A percentile compares a stretch with the other conserved stretches of the same genome.
Evolutionary conservation across 92 coral and sea anemone genomes (phyloP).

Genomic region (Pocillopora grandis): DNA sequence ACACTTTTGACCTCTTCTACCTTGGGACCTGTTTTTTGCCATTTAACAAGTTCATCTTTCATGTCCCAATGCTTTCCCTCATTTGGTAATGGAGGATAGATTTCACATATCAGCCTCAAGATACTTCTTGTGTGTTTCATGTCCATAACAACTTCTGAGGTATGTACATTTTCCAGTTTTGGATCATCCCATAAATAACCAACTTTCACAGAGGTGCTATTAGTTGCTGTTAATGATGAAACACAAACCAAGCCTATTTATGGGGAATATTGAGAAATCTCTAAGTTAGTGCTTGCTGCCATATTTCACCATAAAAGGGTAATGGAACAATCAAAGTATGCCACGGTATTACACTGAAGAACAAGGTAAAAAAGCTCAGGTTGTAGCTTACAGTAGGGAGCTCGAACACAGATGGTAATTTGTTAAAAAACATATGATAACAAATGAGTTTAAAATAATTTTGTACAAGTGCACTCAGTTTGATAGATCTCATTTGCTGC

Average conservation of each 20-base stretch:
- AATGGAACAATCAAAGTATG: too few species aligned
- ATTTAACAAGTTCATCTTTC: slow-evolving; percentile 69
- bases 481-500: too few species aligned
- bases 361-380: too few species aligned
- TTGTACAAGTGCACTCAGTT: too few species aligned
- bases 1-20: slow-evolving; percentile 41
- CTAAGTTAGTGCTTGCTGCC: too few species aligned
- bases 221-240: slow-evolving; percentile 12
- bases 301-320: too few species aligned
- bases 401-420: too few species aligned
- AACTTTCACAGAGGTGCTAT: slow-evolving; percentile 74
- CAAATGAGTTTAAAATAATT: too few species aligned
- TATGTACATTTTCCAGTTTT: slow-evolving; percentile 58
- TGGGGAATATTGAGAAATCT: neutral
- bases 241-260: slow-evolving; percentile 12
- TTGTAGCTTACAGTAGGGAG: too few species aligned
- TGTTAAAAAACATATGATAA: too few species aligned
- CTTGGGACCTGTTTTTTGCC: slow-evolving; percentile 69
- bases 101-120: slow-evolving; percentile 71
- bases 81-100: slow-evolving; percentile 81
- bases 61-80: slow-evolving; percentile 50
- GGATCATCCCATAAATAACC: slow-evolving; percentile 81
- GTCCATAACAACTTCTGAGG: slow-evolving; percentile 60
- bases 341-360: too few species aligned
- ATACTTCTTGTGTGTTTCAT: slow-evolving; percentile 31